phyloP scores from a whole-genome alignment of 2,888 invertebrate species.

The Hirtodrosophila confusa region DNA sequence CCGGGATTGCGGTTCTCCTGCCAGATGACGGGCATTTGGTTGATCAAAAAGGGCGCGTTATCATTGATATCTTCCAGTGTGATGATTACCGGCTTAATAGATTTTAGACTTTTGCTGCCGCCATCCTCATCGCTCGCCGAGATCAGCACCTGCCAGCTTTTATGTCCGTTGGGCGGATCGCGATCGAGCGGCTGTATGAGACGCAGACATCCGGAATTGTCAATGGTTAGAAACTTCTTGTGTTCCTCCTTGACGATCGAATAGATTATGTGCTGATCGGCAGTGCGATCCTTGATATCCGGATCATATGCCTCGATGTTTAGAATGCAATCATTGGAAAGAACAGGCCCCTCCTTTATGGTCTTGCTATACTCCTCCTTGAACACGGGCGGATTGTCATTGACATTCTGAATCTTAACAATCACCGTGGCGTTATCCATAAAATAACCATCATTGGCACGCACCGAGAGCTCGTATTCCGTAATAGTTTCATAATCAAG shows the following conservation, averaged over 20 bases:
- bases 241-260: slow-evolving; percentile 90
- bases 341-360: slow-evolving; percentile 89
- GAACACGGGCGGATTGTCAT: slow-evolving; percentile 96
- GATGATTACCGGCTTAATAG: slow-evolving; percentile 88
- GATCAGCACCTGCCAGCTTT: slow-evolving; percentile 90
- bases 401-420: slow-evolving; percentile 94
- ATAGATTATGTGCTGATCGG: slow-evolving; percentile 91
- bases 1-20: slow-evolving; percentile 90
- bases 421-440: slow-evolving; percentile 93
- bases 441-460: slow-evolving; percentile 93
- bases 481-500: slow-evolving; percentile 94
- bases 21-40: slow-evolving; percentile 93
- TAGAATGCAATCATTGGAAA: slow-evolving; percentile 89
- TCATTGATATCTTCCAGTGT: slow-evolving; percentile 94
- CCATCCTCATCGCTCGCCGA: slow-evolving; percentile 92
- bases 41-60: slow-evolving; percentile 94
- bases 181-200: slow-evolving; percentile 90
- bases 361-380: slow-evolving; percentile 89
- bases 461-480: slow-evolving; percentile 92
- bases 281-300: slow-evolving; percentile 90
- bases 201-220: slow-evolving; percentile 89
- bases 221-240: slow-evolving; percentile 89
- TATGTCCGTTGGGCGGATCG: slow-evolving; percentile 94
- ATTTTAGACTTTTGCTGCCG: slow-evolving; percentile 86
- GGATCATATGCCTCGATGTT: slow-evolving; percentile 92